These are phyloP conservation scores for Schizotus pectinicornis DNA, from an alignment of 2,888 invertebrate species.

Conservation along the genomic window DNA sequence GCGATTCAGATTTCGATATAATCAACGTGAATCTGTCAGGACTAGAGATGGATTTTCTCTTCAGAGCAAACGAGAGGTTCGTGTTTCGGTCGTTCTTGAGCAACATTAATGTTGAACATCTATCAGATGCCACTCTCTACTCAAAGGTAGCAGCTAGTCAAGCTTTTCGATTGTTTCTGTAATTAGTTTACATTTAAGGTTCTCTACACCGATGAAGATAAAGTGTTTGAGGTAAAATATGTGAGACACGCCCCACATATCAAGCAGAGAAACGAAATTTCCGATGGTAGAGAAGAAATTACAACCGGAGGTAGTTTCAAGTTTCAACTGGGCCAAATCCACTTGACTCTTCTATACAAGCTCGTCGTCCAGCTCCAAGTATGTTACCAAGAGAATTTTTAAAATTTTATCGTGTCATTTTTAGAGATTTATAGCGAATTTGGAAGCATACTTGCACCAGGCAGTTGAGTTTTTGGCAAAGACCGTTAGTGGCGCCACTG, in stretches of 20 bases:
- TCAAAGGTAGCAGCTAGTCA: slow-evolving; percentile 64
- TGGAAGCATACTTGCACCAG: slow-evolving; percentile 51
- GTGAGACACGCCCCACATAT: slow-evolving; percentile 70
- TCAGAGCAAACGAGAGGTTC: slow-evolving; percentile 78
- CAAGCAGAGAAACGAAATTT: slow-evolving; percentile 61
- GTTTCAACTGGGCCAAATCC: slow-evolving; percentile 73
- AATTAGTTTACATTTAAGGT: slow-evolving; percentile 60
- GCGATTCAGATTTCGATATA: slow-evolving; percentile 74
- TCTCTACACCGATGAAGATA: slow-evolving; percentile 79
- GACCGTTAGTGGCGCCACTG: slow-evolving; percentile 47
- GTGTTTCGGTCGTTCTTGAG: slow-evolving; percentile 73
- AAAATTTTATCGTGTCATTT: slow-evolving; percentile 8
- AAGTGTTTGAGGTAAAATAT: slow-evolving; percentile 79
- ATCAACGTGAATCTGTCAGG: slow-evolving; percentile 70
- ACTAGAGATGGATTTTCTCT: slow-evolving; percentile 77
- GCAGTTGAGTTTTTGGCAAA: slow-evolving; percentile 34
- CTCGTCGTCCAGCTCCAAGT: slow-evolving; percentile 71
- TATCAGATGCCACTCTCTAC: slow-evolving; percentile 76
- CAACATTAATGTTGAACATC: slow-evolving; percentile 72
- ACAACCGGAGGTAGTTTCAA: slow-evolving; percentile 75
- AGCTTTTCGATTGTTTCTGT: no score
- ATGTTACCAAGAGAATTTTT: slow-evolving; percentile 13
- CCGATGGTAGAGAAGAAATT: slow-evolving; percentile 59
- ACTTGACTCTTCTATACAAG: slow-evolving; percentile 72
- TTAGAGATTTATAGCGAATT: slow-evolving; percentile 54